phyloP scores from a whole-genome alignment of 2,888 invertebrate species.

The Monochamus alternatus region DNA sequence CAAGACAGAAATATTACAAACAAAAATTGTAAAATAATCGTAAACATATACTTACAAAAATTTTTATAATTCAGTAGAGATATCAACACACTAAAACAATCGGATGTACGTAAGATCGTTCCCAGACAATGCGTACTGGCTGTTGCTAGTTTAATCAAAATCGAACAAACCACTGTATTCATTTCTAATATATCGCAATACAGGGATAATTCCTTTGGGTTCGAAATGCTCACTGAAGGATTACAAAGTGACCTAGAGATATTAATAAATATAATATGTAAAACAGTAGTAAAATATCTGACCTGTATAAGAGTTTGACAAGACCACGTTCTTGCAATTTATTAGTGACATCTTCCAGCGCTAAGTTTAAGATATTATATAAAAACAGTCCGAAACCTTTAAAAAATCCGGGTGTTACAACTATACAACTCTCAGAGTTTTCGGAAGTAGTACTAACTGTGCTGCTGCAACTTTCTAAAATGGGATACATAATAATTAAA shows the following conservation, averaged over 20 bases:
- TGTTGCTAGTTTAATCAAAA: slow-evolving; percentile 69
- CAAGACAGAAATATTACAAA: background rate
- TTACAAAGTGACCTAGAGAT: slow-evolving; percentile 68
- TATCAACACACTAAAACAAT: slow-evolving; percentile 70
- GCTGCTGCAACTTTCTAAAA: slow-evolving; percentile 20
- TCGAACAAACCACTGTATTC: slow-evolving; percentile 70
- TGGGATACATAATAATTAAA: too few relatives aligned
- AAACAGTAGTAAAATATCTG: slow-evolving; percentile 43
- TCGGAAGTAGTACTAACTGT: slow-evolving; percentile 46
- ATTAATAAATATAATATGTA: too few relatives aligned
- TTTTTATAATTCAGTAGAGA: slow-evolving; percentile 69
- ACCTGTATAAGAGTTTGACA: slow-evolving; percentile 72
- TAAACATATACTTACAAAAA: slow-evolving; percentile 68
- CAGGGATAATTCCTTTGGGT: slow-evolving; percentile 67
- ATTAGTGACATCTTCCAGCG: slow-evolving; percentile 67
- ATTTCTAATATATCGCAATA: slow-evolving; percentile 73
- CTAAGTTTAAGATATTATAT: slow-evolving; percentile 70
- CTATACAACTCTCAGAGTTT: slow-evolving; percentile 31
- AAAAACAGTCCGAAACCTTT: slow-evolving; percentile 70
- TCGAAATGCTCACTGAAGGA: slow-evolving; percentile 65
- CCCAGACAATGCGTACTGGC: slow-evolving; percentile 67
- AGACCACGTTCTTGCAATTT: slow-evolving; percentile 71
- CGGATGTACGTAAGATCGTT: slow-evolving; percentile 70
- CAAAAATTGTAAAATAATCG: slow-evolving; percentile 10
- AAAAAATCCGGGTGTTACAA: slow-evolving; percentile 71